Evolutionary conservation across 2,113 vertebrate species (phyloP).

Genomic region (Cyanoliseus patagonus): DNA sequence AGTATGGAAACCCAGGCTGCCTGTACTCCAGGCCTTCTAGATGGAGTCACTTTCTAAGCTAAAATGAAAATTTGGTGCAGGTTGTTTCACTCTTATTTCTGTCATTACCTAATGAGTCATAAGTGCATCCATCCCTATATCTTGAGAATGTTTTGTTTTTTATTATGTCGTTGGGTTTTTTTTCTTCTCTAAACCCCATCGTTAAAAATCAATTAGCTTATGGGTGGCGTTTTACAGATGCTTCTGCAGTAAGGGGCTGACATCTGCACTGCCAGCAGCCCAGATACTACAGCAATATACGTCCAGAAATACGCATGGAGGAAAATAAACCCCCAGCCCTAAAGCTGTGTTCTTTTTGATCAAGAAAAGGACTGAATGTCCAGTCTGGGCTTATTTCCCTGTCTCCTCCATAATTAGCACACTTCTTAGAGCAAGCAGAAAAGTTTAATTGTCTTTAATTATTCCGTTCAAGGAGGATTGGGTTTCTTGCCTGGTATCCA

Average conservation of each 20-base stretch:
- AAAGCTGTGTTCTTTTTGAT: background rate
- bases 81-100: background rate
- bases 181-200: background rate
- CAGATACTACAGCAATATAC: background rate
- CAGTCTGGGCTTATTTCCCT: background rate
- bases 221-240: constrained; percentile 5
- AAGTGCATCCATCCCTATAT: constrained; percentile 33
- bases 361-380: background rate
- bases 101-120: background rate
- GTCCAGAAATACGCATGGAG: background rate
- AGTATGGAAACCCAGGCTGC: background rate
- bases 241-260: constrained; percentile 5
- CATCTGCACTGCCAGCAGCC: constrained; percentile 10
- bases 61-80: background rate
- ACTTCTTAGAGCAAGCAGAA: constrained; percentile 87
- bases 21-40: background rate
- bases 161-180: background rate
- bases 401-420: constrained; percentile 84
- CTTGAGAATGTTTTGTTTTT: background rate
- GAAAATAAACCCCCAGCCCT: background rate
- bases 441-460: constrained; percentile 94
- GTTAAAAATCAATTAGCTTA: constrained; percentile 53
- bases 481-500: constrained; percentile 85
- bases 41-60: background rate
- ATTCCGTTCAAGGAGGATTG: constrained; percentile 85